Base-by-base conservation (phyloP, 2,113 vertebrate species). In the Campylomormyrus tamandua region DNA sequence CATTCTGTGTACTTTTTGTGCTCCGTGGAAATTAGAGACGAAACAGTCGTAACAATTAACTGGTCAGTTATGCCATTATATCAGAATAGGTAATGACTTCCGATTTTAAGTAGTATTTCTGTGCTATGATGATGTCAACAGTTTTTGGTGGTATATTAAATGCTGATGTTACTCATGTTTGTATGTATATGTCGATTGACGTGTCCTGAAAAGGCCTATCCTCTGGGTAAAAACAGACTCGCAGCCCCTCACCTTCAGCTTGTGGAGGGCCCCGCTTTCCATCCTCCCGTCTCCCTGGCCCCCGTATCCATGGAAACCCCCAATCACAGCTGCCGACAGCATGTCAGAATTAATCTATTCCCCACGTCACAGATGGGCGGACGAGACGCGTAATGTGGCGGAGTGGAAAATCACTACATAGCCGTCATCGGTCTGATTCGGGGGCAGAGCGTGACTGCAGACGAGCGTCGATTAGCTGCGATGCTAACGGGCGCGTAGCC, bases 301-400 rank as follows among this genome's bases (percentile, higher is more conserved):
- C 17, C 27, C 5, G 89, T 83, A 13, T 52, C 91, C 24, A 85
- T 91, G 74, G 52, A 83, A 89, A 86, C 39, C 48, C 10, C n/a
- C 39, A 0, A 48, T 83, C 87, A 48, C 89, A 46, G 87, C 19
- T 5, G 5, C 56, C 17, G 45, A n/a, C 42, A 66, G 39, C 87
- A 87, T 52, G 35, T 89, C 52, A 50, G 1, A n/a, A 66, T 31
- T 21, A 39, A 53, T 86, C 7, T 80, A 58, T 86, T 87, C 90
- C 66, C 42, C 83, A 83, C n/a, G 11, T 39, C 58, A 45, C 46
- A 42, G 35, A 17, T 3, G 27, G 52, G 83, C 35, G 62, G 24
- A 21, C 31, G 39, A 46, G 58, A 83, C 3, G 35, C 39, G 13
- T 17, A 13, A 62, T 48, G 85, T 56, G 86, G 35, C 35, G 50